Percentiles rank a stretch among this genome's conserved stretches.
Evolutionary conservation across 2,113 vertebrate genomes (phyloP).

Genomic region (Rhinopithecus roxellana): DNA sequence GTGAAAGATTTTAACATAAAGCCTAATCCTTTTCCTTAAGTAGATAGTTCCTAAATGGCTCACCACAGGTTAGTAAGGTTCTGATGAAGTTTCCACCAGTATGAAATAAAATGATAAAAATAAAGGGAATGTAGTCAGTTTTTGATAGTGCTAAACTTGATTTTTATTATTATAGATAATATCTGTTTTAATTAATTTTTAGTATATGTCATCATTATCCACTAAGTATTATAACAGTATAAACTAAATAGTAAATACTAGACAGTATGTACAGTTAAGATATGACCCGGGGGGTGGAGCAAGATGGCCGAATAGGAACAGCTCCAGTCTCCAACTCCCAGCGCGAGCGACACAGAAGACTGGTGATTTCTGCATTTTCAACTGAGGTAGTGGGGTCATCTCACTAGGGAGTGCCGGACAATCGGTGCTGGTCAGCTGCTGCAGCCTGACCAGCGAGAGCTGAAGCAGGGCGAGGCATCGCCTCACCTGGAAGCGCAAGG

Average conservation of each 20-base stretch:
- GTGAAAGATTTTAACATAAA: slow-evolving; percentile 60
- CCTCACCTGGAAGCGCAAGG: too few species aligned
- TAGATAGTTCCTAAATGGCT: slow-evolving; percentile 20
- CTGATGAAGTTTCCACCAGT: not conserved
- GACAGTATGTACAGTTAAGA: not conserved
- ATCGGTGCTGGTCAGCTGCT: too few species aligned
- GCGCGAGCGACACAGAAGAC: too few species aligned
- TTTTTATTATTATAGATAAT: not conserved
- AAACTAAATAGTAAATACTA: not conserved
- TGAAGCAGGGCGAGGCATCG: too few species aligned
- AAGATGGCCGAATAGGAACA: too few species aligned
- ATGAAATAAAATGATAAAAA: slow-evolving; percentile 19
- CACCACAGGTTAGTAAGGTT: not conserved
- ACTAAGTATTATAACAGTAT: not conserved
- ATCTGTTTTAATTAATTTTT: not conserved
- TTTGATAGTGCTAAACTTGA: not conserved
- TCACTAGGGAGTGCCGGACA: too few species aligned
- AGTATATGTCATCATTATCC: not conserved
- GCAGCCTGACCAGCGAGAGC: too few species aligned
- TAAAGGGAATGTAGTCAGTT: not conserved
- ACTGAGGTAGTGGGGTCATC: too few species aligned
- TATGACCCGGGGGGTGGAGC: too few species aligned
- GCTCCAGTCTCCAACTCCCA: too few species aligned
- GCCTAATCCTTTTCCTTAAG: slow-evolving; percentile 30
- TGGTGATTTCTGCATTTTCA: too few species aligned